Evolutionary conservation across 2,888 invertebrate genomes (phyloP), one percentile per base, ranked within the genome.

Genomic region (Eristalinus aeneus): DNA sequence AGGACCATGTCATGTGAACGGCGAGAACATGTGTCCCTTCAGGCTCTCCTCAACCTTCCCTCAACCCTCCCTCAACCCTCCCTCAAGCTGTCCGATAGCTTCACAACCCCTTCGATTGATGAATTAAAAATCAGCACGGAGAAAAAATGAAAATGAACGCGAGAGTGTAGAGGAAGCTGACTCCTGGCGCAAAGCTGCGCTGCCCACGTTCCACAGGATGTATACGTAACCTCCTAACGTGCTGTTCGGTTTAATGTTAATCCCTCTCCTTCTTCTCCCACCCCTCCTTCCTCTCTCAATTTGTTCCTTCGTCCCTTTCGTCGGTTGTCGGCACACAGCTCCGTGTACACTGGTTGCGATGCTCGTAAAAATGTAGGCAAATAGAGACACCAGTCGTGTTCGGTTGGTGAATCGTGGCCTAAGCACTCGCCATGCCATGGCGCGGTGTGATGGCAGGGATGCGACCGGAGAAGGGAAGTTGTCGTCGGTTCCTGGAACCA

Each of bases 401-500:
- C 36, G 22, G 39, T 46, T 61, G 23, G 63, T 27, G 27, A 64
- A 32, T 16, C 54, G 54, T 75, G 71, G 69, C 75, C 46, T 71
- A 73, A 73, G 73, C 60, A 61, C 60, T 64, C 63, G 53, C 58
- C 39, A 9, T 32, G 36, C n/a, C 20, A 12, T n/a, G 39, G 3
- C 39, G 12, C 39, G 16, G 16, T 46, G 54, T 27, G 16, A 39
- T 56, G 39, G 54, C 67, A 82, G 76, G 71, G 58, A 27, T 60
- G 12, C 58, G 32, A 31, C 31, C 60, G 61, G 65, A 60, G 69
- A 54, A 54, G 36, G 53, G 68, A 74, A 72, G 75, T 75, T 72
- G 80, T 72, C 67, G 46, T 67, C 61, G 75, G 84, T 80, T 80
- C 84, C 80, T 80, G 80, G 84, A 76, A 85, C 84, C 80, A 80